Base-by-base conservation (phyloP, 2,797 vertebrate species). In the Diplodus puntazzo region DNA sequence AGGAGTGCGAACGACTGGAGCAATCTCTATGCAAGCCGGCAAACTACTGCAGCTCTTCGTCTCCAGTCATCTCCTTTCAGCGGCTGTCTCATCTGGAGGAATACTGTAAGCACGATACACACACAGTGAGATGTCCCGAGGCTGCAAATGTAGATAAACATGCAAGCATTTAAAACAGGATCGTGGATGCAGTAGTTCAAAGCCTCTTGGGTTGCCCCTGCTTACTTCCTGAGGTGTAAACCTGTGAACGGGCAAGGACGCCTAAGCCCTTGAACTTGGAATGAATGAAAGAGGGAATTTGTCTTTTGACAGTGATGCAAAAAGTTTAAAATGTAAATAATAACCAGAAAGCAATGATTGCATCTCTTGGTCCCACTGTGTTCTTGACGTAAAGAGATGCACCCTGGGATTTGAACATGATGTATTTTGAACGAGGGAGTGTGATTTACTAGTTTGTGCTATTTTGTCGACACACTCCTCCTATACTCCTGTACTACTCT, bases 261-360 rank as follows among this genome's bases (percentile, higher is more conserved):
- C 18, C 49, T 11, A 73, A 88, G 61, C 63, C 77, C 25, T 54
- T 1, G 52, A 68, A 81, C 54, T 4, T 71, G 16, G 79, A 87
- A 64, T 27, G 1, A 82, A 77, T 45, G 16, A n/a, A 18, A 42
- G 67, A 76, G n/a, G 39, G 25, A 73, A 65, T 85, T 90, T 81
- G 73, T 83, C 75, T 77, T 80, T 54, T 78, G 69, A 88, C 79
- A 80, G 64, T 70, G 54, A 86, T 90, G 89, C 91, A 93, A 93
- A 92, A 91, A 80, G 68, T 69, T 75, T 79, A 46, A 87, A 53
- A 58, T 94, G 89, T 92, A 90, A 80, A 92, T 93, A 90, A 46
- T 60, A 73, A 72, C 23, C 30, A 63, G 73, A 72, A 88, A 81
- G 70, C 73, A 81, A 82, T 81, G 46, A 74, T 58, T 16, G 20